Percentiles rank a stretch among this genome's conserved stretches.
Conservation (phyloP, 2,797 vertebrate genomes). For the Erpetoichthys calabaricus region DNA sequence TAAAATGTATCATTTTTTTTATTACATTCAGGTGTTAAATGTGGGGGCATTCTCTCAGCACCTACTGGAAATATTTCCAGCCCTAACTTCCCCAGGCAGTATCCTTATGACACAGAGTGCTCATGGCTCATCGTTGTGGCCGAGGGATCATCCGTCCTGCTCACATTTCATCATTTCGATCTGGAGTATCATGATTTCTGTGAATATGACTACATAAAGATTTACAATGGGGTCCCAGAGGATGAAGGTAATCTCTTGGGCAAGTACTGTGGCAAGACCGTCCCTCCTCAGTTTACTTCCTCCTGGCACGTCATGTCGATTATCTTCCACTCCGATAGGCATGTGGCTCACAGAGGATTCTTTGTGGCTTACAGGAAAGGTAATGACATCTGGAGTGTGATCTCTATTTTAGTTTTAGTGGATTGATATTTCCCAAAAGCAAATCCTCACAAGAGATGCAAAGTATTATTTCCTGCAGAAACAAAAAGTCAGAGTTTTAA, state of each 20-base stretch:
- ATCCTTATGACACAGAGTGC: slow-evolving; percentile 82
- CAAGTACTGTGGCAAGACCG: slow-evolving; percentile 70
- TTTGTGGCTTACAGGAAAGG: slow-evolving; percentile 79
- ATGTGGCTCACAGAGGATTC: slow-evolving; percentile 79
- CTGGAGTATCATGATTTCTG: slow-evolving; percentile 77
- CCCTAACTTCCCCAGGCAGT: slow-evolving; percentile 83
- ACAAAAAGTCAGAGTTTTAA: no score
- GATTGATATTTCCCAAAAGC: no score
- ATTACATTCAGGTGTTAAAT: slow-evolving; percentile 72
- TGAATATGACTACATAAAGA: slow-evolving; percentile 82
- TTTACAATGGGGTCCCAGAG: slow-evolving; percentile 76
- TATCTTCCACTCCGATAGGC: slow-evolving; percentile 83
- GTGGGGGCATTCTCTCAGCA: slow-evolving; percentile 85
- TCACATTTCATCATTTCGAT: slow-evolving; percentile 82
- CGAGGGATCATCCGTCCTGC: slow-evolving; percentile 79
- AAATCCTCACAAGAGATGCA: no score
- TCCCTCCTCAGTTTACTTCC: slow-evolving; percentile 76
- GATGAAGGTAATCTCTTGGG: slow-evolving; percentile 86
- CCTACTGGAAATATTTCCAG: slow-evolving; percentile 79
- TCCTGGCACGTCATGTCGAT: slow-evolving; percentile 93
- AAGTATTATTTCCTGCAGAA: no score
- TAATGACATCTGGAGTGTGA: slow-evolving; percentile 23
- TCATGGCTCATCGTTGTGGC: slow-evolving; percentile 88
- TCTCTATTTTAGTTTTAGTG: no score
- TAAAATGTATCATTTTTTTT: background rate